Evolutionary conservation across 2,888 invertebrate species (phyloP), one percentile per base, ranked within the genome.

Genomic region (Plagodis pulveraria): DNA sequence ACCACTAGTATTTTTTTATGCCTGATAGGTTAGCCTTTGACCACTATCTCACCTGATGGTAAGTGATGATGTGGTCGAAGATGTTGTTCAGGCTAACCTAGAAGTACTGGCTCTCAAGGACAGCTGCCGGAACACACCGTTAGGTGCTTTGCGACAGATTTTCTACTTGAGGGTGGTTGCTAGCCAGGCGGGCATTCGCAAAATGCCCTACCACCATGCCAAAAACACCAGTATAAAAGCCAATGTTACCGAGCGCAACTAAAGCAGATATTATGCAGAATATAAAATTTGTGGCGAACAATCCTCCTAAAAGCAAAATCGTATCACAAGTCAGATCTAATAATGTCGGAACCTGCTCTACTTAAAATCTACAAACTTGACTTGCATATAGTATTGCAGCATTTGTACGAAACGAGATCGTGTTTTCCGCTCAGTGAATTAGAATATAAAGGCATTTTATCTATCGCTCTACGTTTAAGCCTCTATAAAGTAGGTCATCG

Each of bases 381-480:
- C 50, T 56, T 56, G 50, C 45, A 58, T 50, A 57, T 44, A 51
- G 57, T 63, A 54, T 61, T 46, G 61, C 44, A 58, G 45, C 53
- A 59, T 63, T 56, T 67, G 66, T 73, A 67, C 66, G 58, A 69
- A 71, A 70, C 65, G 65, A 71, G 69, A 76, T 73, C 77, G 71
- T 72, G 74, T 80, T 80, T 80, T 74, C 78, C 72, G 80, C 71
- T 80, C 74, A 74, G 70, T 74, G 78, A 70, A 75, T 78, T 75
- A 78, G 78, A 80, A 77, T 75, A 71, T 70, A 76, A 76, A 78
- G 74, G 70, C 71, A 70, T 74, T 72, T 42, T 48, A 50, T 44
- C 43, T 47, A 73, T 68, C 62, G 66, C 56, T 62, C 68, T 70
- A 67, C 70, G 22, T 22, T 71, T 73, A 56, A 64, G 66, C 71